These are phyloP conservation scores for Halichoerus grypus DNA, from an alignment of 2,113 vertebrate genomes.

Conservation along the genomic window DNA sequence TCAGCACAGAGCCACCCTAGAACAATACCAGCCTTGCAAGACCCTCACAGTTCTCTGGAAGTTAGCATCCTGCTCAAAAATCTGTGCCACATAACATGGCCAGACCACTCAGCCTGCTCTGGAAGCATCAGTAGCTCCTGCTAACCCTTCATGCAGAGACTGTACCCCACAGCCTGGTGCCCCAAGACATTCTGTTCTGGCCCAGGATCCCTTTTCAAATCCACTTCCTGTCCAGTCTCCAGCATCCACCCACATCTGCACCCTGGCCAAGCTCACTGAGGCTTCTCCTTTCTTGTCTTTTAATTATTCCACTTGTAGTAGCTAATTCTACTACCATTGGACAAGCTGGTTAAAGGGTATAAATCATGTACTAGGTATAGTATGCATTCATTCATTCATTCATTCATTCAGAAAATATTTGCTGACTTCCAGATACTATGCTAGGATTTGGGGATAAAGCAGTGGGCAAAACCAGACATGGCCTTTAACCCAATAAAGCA, in stretches of 20 bases:
- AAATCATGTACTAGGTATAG: neutral
- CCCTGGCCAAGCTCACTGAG: neutral
- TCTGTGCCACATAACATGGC: accelerated
- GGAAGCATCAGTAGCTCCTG: neutral
- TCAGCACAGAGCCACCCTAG: neutral
- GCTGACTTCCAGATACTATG: neutral
- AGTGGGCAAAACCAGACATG: neutral
- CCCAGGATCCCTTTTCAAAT: neutral
- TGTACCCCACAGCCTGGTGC: neutral
- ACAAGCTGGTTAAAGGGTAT: neutral
- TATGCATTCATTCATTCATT: neutral
- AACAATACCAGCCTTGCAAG: neutral
- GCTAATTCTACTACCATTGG: neutral
- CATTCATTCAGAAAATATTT: slow-evolving; percentile 11
- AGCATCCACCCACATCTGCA: neutral
- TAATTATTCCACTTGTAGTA: neutral
- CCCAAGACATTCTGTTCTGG: neutral
- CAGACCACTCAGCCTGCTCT: neutral
- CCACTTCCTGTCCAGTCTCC: neutral
- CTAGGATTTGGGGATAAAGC: neutral
- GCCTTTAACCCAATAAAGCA: neutral
- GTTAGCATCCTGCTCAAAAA: neutral
- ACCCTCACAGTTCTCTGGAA: neutral
- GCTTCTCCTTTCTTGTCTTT: neutral
- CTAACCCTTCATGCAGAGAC: neutral